phyloP scores from a whole-genome alignment of 37 sponge, comb jelly and placozoan species.

The Bolinopsis microptera region DNA sequence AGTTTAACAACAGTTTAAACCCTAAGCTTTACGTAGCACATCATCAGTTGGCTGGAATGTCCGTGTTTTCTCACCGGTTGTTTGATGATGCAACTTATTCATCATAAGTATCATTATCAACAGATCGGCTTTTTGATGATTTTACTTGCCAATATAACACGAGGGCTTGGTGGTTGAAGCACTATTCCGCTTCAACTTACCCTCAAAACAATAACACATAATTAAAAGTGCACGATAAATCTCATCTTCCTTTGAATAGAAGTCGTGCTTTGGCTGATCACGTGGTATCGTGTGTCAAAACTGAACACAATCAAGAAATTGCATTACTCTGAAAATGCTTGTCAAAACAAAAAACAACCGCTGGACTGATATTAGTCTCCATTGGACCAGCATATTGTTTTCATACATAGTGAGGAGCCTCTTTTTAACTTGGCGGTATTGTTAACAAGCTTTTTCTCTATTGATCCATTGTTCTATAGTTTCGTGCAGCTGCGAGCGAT shows the following conservation, averaged over 20 bases:
- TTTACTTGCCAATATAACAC: neutral
- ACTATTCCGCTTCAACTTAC: neutral
- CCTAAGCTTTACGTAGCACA: neutral
- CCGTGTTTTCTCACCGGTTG: neutral
- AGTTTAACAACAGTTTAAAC: too few species aligned
- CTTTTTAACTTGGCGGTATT: neutral
- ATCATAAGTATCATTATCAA: neutral
- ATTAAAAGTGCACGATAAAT: neutral
- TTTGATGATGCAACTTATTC: neutral
- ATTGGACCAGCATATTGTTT: neutral
- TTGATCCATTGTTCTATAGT: neutral
- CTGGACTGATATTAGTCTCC: neutral
- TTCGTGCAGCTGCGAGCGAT: neutral
- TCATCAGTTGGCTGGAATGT: neutral
- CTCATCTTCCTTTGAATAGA: neutral
- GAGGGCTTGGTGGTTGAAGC: neutral
- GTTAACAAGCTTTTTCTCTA: neutral
- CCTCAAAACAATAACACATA: neutral
- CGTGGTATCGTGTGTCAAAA: neutral
- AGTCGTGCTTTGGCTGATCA: neutral
- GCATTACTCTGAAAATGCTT: neutral
- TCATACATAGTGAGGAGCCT: neutral
- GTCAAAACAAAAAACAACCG: neutral
- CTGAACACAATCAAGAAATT: neutral
- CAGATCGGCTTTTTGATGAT: neutral